Base-by-base conservation (phyloP, 2,888 invertebrate genomes). In the Pandemis heparana region DNA sequence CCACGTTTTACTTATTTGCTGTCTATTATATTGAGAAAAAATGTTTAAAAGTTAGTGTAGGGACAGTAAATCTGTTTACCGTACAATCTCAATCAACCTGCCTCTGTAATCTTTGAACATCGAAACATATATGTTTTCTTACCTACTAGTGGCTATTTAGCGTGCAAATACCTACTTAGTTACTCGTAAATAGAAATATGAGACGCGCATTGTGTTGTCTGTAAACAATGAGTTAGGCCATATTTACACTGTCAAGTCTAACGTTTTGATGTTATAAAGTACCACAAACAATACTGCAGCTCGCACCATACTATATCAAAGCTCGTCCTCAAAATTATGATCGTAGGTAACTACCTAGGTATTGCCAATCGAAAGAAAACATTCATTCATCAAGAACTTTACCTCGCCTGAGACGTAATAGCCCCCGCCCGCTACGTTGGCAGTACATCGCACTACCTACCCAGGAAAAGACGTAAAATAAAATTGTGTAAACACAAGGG, bases 111-210 rank as follows among this genome's bases (percentile, higher is more conserved):
- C 46, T 46, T 10, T 46, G 10, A 46, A 9, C 9, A 41, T 41
- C 8, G 9, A 41, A 46, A 46, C 12, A 12, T 46, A 46, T 46
- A 46, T 12, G 9, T 46, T 10, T 9, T 46, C 46, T 9, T 41
- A 41, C 41, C 8, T 41, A 7, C 41, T 9, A 41, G 9, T 32
- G 41, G 9, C 4, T 41, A 41, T 41, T 41, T 41, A 9, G 41
- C 7, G 41, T 41, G 41, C 41, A 5, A 41, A 41, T 32, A 32
- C 23, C 8, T 41, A 41, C 46, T 16, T 53, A n/a, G 16, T 16
- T 53, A 70, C 43, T 70, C 53, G 48, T 69, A 62, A 69, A 56
- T 46, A 51, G 62, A 46, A 64, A 64, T 63, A 16, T n/a, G 16
- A 64, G 38, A 53, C 23, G 41, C 5, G 43, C 32, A 38, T 64